Base-by-base conservation (phyloP, 2,797 vertebrate species). In the Syngnathus rostellatus region DNA sequence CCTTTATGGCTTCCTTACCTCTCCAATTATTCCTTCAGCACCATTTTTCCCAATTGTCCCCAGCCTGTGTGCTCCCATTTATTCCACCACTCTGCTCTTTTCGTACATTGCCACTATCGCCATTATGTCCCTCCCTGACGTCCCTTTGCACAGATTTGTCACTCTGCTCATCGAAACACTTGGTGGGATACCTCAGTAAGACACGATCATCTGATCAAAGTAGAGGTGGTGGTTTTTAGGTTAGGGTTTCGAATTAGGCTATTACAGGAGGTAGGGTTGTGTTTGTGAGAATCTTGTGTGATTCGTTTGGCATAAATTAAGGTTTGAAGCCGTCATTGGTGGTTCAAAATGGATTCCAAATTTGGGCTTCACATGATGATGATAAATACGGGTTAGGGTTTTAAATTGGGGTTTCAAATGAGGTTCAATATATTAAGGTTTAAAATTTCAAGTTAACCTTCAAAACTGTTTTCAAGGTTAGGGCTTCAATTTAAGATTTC, bases 131-230 rank as follows among this genome's bases (percentile, higher is more conserved):
- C 64, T 45, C 1, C 41, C 23, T 31, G 25, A 50, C 21, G 43
- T 58, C 68, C 63, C 9, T 73, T 62, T 67, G 63, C 53, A 23
- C 55, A 17, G 31, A 66, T 76, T 74, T 66, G 75, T 82, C 69
- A 66, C 64, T 11, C 40, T 57, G 16, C 41, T 16, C 65, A 72
- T 68, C 65, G 70, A 68, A 79, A 85, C 72, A 63, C 59, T 66
- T 70, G 67, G 68, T 77, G 73, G 69, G 63, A 78, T 76, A 77
- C 41, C 38, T 72, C 66, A 6, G n/a, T 63, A 71, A 69, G 54
- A 66, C 72, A 19, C 14, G 68, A 37, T 57, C 2, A 57, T 55
- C 23, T 31, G 2, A 2, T 21, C 21, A 16, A 37, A 57, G 54
- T 31, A 2, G 23, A 37, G 16, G 54, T 8, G 3, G 54, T 57